A percentile compares a stretch with the other conserved stretches of the same genome.
phyloP scores from a whole-genome alignment of 2,113 vertebrate genomes.

The Menidia beryllina region DNA sequence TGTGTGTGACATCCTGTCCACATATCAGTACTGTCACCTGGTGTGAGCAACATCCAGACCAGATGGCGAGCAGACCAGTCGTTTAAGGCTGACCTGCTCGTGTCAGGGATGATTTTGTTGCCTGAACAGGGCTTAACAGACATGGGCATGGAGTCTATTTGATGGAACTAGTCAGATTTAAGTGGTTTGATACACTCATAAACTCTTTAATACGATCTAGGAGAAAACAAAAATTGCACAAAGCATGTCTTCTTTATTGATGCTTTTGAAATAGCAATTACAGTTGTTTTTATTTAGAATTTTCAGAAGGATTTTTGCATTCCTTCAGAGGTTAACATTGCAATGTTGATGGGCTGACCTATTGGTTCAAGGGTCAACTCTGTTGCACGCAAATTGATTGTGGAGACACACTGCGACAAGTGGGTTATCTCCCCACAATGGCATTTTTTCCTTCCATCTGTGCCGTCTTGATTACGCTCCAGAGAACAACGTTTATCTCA shows the following conservation, averaged over 20 bases:
- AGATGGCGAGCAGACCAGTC: conserved; percentile 68
- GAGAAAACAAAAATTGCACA: neutral
- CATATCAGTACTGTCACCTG: conserved; percentile 66
- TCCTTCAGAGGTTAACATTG: neutral
- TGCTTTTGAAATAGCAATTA: too few relatives aligned
- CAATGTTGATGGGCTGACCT: conserved; percentile 15
- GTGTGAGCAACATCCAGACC: conserved; percentile 64
- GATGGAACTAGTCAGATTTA: conserved; percentile 8
- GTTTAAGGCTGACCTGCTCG: conserved; percentile 54
- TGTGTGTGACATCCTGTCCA: conserved; percentile 60
- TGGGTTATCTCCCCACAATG: conserved; percentile 52
- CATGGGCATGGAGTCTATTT: conserved; percentile 11
- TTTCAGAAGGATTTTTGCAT: neutral
- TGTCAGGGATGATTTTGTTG: conserved; percentile 59
- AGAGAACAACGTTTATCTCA: conserved; percentile 68
- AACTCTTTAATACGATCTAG: conserved; percentile 5
- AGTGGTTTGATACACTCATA: conserved; percentile 5
- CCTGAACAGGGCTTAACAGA: conserved; percentile 46
- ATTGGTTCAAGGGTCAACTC: conserved; percentile 43
- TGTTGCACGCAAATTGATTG: conserved; percentile 38
- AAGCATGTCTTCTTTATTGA: neutral
- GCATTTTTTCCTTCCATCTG: conserved; percentile 50
- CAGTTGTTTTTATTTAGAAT: neutral
- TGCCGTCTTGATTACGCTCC: conserved; percentile 57
- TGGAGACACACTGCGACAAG: conserved; percentile 35